Conservation (phyloP, 2,797 vertebrate genomes). For the Capromys pilorides region DNA sequence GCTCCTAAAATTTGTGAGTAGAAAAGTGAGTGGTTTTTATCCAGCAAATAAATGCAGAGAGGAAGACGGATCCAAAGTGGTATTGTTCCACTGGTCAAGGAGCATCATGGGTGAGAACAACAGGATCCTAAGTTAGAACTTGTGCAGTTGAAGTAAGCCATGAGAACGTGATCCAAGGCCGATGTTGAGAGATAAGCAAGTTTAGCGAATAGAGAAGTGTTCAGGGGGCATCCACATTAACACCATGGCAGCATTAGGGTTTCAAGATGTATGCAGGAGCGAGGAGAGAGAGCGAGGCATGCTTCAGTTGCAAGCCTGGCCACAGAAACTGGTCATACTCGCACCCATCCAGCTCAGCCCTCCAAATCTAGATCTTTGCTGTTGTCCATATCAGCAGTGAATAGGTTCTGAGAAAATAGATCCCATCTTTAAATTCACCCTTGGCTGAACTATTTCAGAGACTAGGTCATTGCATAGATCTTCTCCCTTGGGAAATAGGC, state of each 20-base stretch:
- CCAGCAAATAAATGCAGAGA: not conserved
- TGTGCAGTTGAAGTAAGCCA: not conserved
- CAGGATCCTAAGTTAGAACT: conserved; percentile 42
- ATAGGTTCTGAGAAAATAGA: conserved; percentile 8
- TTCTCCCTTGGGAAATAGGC: not conserved
- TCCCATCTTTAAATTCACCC: not conserved
- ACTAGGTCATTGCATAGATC: not conserved
- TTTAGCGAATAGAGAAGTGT: conserved; percentile 21
- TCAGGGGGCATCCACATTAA: not conserved
- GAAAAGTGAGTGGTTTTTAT: not conserved
- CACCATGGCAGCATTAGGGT: not conserved
- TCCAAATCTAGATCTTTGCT: not conserved
- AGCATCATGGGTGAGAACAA: conserved; percentile 10
- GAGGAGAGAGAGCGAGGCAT: not conserved
- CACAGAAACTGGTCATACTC: not conserved
- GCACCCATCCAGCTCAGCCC: not conserved
- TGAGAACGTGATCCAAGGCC: conserved; percentile 17
- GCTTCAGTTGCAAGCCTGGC: not conserved
- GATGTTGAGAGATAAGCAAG: not conserved
- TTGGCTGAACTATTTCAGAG: conserved; percentile 23
- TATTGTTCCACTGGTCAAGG: not conserved
- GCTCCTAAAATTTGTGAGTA: conserved; percentile 7
- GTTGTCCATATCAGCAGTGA: not conserved
- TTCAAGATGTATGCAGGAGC: not conserved
- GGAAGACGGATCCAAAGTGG: not conserved